Conservation (phyloP, 2,888 invertebrate species). For the Drosophila acutilabella region DNA sequence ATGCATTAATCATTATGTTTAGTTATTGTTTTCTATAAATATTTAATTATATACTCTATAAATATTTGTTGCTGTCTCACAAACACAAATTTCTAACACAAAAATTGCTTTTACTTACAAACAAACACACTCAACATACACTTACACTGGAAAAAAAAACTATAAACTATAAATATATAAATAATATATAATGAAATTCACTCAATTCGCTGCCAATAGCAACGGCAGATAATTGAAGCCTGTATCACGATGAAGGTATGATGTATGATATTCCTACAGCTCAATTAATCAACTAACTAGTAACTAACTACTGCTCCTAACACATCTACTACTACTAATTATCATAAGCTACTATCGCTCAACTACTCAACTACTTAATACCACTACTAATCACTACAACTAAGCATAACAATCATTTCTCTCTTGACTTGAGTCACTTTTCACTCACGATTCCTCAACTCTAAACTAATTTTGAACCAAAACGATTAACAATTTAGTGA, state of each 20-base stretch:
- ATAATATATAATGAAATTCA: conserved; percentile 62
- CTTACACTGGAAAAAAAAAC: conserved; percentile 63
- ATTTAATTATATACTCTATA: conserved; percentile 30
- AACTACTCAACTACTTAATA: conserved; percentile 1
- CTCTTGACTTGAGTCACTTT: conserved; percentile 28
- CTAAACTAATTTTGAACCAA: background rate
- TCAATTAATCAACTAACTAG: conserved; percentile 40
- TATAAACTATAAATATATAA: conserved; percentile 51
- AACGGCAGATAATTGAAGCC: conserved; percentile 96
- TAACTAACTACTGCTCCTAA: conserved; percentile 56
- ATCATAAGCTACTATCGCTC: conserved; percentile 30
- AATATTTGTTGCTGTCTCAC: conserved; percentile 68
- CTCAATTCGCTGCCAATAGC: conserved; percentile 86
- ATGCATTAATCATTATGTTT: conserved; percentile 61
- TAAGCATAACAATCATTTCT: conserved; percentile 22
- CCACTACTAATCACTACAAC: conserved; percentile 52
- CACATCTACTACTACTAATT: conserved; percentile 39
- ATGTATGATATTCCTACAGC: conserved; percentile 71
- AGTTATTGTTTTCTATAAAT: conserved; percentile 58
- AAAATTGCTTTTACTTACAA: conserved; percentile 62
- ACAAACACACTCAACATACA: conserved; percentile 64
- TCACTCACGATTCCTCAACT: conserved; percentile 14
- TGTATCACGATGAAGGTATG: conserved; percentile 97
- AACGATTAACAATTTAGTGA: conserved; percentile 9
- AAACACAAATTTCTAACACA: conserved; percentile 63